Base-by-base conservation (phyloP, 2,888 invertebrate species). In the Psococerastis gibbosa region DNA sequence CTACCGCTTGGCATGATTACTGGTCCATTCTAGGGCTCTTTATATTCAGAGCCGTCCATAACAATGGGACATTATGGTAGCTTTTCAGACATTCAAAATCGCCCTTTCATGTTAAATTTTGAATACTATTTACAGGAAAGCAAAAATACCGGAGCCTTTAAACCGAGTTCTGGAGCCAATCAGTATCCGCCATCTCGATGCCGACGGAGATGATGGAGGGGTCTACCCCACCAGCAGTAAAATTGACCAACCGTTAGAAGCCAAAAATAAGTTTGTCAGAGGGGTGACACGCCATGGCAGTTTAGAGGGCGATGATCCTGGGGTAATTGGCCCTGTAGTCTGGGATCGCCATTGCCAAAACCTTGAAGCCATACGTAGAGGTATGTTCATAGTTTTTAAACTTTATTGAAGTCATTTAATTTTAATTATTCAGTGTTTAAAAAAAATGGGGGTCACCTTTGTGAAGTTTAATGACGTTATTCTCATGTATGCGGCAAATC, bases 281-380 rank as follows among this genome's bases (percentile, higher is more conserved):
- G 20, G 20, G 8, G 38, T 20, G n/a, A 22, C 38, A 13, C 17
- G 38, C 13, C 38, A 38, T 34, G 78, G 77, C 42, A 85, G 85
- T 56, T 69, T 78, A 42, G 77, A 75, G 51, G 73, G 59, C 5
- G 66, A 65, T 50, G 85, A 85, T 61, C 83, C 85, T 0, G 85
- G 85, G 1, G 78, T 84, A 3, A 71, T 85, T 23, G 84, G 85
- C 0, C 85, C 85, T 0, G 63, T 83, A 43, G 84, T 84, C 4
- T 85, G 84, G 84, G 79, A 79, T 56, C 65, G 80, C 46, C 80
- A 81, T 55, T 75, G 77, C 54, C 78, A 78, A 57, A 69, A 73
- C 52, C 64, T 38, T 20, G 20, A 20, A 5, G 38, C 17, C 41
- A 45, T 38, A 15, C 6, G 20, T n/a, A 16, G 22, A 20, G n/a